A percentile compares a stretch with the other conserved stretches of the same genome.
These are phyloP conservation scores for Schizotus pectinicornis DNA, from an alignment of 2,888 invertebrate genomes.

Conservation along the genomic window DNA sequence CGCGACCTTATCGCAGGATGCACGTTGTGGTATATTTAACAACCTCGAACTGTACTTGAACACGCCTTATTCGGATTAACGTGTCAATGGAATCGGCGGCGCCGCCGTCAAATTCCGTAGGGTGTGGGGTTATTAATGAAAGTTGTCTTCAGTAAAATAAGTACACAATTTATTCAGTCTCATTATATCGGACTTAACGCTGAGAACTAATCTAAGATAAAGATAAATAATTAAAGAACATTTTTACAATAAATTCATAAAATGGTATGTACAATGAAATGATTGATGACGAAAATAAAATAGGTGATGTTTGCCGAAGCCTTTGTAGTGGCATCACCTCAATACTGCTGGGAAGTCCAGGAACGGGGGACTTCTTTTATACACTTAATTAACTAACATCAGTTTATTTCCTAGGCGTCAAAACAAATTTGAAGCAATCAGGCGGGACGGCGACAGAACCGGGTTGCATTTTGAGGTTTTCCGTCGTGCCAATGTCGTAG, in stretches of 20 bases:
- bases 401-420: constrained; percentile 60
- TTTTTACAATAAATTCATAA: constrained; percentile 53
- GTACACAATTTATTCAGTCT: constrained; percentile 56
- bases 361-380: neutral
- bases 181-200: constrained; percentile 54
- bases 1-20: too few species aligned
- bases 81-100: constrained; percentile 16
- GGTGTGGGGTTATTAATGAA: constrained; percentile 37
- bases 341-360: neutral
- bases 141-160: constrained; percentile 44
- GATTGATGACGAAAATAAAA: constrained; percentile 44
- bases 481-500: constrained; percentile 69
- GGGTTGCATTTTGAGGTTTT: constrained; percentile 65
- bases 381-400: neutral
- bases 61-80: constrained; percentile 36
- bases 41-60: constrained; percentile 41
- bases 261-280: constrained; percentile 49
- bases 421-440: constrained; percentile 70
- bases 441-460: constrained; percentile 79
- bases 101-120: neutral
- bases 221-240: constrained; percentile 50
- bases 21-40: constrained; percentile 13
- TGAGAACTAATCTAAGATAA: constrained; percentile 43
- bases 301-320: constrained; percentile 45
- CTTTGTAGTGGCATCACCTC: constrained; percentile 16